Conservation (phyloP, 2,797 vertebrate genomes). For the Rhabdomys pumilio region DNA sequence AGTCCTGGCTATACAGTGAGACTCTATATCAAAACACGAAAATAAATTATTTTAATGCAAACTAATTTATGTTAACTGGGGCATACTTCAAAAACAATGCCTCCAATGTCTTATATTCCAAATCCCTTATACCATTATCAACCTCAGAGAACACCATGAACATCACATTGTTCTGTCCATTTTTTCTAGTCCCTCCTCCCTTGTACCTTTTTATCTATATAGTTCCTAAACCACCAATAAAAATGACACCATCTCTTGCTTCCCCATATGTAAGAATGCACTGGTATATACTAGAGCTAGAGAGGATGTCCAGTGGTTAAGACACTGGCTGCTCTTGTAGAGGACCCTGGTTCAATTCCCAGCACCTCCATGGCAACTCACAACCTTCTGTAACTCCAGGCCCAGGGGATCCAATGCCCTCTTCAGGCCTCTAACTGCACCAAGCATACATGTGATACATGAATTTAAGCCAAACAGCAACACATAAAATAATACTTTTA, state of each 20-base stretch:
- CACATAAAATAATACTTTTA: neutral
- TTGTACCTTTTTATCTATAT: neutral
- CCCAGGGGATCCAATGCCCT: neutral
- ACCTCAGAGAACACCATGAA: conserved; percentile 1
- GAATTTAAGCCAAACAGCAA: neutral
- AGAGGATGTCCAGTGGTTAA: neutral
- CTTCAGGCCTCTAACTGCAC: neutral
- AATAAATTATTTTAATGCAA: conserved; percentile 45
- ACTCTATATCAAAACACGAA: neutral
- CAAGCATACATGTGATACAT: neutral
- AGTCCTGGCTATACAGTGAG: neutral
- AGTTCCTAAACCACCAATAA: conserved; percentile 1
- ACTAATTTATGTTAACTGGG: conserved; percentile 44
- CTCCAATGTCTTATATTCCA: conserved; percentile 45
- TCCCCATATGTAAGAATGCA: neutral
- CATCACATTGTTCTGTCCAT: neutral
- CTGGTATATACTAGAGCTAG: neutral
- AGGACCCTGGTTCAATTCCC: neutral
- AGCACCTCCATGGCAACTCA: neutral
- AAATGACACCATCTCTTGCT: neutral
- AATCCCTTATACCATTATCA: neutral
- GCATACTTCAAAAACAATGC: conserved; percentile 42
- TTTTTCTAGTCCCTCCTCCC: neutral
- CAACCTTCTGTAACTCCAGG: neutral
- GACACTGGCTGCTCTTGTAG: neutral